Conservation (phyloP, 2,113 vertebrate genomes). For the Dolichotis patagonum region DNA sequence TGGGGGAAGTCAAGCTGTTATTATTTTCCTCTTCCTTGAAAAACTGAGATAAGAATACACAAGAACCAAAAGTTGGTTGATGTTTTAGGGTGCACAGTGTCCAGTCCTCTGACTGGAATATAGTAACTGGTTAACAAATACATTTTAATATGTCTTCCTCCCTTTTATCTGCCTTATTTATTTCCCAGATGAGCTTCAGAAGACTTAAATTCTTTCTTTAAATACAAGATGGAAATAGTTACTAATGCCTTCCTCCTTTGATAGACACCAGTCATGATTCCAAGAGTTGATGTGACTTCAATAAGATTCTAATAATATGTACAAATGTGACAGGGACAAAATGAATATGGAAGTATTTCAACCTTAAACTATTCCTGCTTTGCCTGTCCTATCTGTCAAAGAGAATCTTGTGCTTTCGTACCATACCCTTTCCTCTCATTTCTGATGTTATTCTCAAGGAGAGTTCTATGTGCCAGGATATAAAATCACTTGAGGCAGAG, state of each 20-base stretch:
- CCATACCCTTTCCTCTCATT: too few species aligned
- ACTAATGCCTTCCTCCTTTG: background rate
- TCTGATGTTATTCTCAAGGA: background rate
- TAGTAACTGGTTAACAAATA: too few species aligned
- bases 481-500: background rate
- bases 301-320: background rate
- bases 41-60: background rate
- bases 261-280: background rate
- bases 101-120: too few species aligned
- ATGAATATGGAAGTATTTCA: background rate
- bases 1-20: background rate
- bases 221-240: background rate
- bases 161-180: too few species aligned
- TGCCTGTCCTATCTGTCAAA: background rate
- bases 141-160: too few species aligned
- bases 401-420: background rate
- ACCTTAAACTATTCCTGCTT: background rate
- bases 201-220: background rate
- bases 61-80: too few species aligned
- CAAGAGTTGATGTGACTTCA: background rate
- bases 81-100: too few species aligned
- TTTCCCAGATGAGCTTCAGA: background rate
- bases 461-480: background rate
- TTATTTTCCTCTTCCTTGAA: constrained; percentile 1
- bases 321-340: background rate